Percentiles rank a stretch among this genome's conserved stretches.
Evolutionary conservation across 2,888 invertebrate genomes (phyloP).

Genomic region (Magallana nippona): DNA sequence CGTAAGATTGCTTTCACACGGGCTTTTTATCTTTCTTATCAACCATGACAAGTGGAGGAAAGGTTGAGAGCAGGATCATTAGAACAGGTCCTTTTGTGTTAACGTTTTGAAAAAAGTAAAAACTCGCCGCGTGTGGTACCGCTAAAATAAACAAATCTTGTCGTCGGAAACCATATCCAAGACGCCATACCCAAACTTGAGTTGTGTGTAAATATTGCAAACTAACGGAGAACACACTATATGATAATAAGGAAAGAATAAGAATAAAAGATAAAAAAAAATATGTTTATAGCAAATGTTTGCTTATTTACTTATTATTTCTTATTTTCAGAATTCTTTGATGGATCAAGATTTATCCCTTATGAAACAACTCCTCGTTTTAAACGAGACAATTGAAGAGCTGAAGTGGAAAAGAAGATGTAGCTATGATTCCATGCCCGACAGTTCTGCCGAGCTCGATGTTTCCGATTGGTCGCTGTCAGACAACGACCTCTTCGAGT

Average conservation of each 20-base stretch:
- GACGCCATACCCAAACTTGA: neutral
- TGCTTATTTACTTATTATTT: neutral
- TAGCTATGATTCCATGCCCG: conserved; percentile 51
- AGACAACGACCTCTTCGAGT: conserved; percentile 56
- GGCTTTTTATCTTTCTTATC: conserved; percentile 25
- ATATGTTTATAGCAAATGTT: too few species aligned
- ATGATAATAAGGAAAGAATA: too few species aligned
- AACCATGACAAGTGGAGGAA: conserved; percentile 12
- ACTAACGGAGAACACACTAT: too few species aligned
- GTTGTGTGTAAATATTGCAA: too few species aligned
- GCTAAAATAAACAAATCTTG: neutral
- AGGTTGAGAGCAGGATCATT: neutral
- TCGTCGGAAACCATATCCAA: neutral
- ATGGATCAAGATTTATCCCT: conserved; percentile 66
- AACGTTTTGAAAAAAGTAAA: conserved; percentile 2
- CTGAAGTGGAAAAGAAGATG: conserved; percentile 60
- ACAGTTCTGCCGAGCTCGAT: conserved; percentile 51
- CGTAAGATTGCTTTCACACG: conserved; percentile 11
- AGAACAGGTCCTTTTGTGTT: conserved; percentile 2
- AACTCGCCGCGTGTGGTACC: conserved; percentile 9
- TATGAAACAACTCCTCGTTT: conserved; percentile 65
- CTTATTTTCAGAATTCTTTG: conserved; percentile 57
- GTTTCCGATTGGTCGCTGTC: conserved; percentile 54
- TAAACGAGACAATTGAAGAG: conserved; percentile 67
- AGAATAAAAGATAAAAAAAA: too few species aligned